Evolutionary conservation across 2,797 vertebrate species (phyloP), one percentile per base, ranked within the genome.

Genomic region (Epinephelus malabaricus): DNA sequence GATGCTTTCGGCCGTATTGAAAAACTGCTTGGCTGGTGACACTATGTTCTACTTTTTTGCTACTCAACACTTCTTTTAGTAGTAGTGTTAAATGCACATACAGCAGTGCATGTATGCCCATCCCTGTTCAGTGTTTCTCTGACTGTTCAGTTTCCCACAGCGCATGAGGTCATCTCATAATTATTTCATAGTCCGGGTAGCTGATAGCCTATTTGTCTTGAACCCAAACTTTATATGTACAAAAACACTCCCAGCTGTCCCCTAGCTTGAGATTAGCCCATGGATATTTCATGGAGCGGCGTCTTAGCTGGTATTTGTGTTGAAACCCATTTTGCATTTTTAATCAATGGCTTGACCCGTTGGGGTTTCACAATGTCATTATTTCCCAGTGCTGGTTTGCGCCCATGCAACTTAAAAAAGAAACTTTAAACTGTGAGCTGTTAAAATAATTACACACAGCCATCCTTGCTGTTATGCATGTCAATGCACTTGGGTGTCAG

Each of bases 91-190:
- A 45, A 54, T 62, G 43, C 40, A 58, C 11, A 50, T 63, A 17
- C 2, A 38, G 8, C 2, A 23, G 25, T 78, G 46, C 34, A 46
- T 72, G 7, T 40, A 15, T 56, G 40, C 61, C 69, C 50, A 50
- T 81, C 84, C 72, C 69, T 64, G 85, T 79, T 73, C 46, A 45
- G 7, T 63, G n/a, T 61, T 76, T 15, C n/a, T 85, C 46, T 77
- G 56, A 55, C 25, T 81, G n/a, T 81, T 76, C 1, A 0, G 56
- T 82, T 80, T 76, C 69, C 69, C 71, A 86, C 56, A 80, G 87
- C 89, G 82, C 83, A 86, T 93, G 78, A 92, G 75, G 78, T 92
- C 88, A 91, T 85, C 53, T 84, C 54, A 87, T 92, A 64, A 76
- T 93, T 92, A 91, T 89, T 92, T 89, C 19, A 93, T 83, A 64